Evolutionary conservation across 2,888 invertebrate species (phyloP), one percentile per base, ranked within the genome.

Genomic region (Lathronympha strigana): DNA sequence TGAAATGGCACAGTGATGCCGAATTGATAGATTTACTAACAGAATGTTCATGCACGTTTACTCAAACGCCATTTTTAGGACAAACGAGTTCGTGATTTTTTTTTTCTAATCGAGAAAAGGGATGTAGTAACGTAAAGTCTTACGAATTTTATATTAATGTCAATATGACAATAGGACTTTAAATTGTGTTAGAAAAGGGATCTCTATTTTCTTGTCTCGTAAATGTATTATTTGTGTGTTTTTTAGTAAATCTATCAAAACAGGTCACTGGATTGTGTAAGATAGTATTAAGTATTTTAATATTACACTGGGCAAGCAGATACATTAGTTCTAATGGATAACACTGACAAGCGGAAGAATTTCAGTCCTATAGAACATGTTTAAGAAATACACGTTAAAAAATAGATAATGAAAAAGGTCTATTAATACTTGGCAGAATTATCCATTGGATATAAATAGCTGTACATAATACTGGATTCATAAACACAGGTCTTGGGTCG

Each of bases 391-490:
- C 17, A 4, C 1, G 19, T 43, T 45, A 31, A 31, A 21, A 55
- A 57, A 57, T 55, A 31, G 43, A 31, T 45, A 19, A 21, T n/a
- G 11, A 15, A 45, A 43, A 45, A 33, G n/a, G 15, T 28, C 40
- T 45, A 55, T 28, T 57, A 43, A 53, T 53, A 45, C 61, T 54
- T 62, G 53, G 28, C 61, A 62, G 43, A 45, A 50, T 51, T 51
- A 63, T 58, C 49, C 63, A 63, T 63, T 63, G 33, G 40, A 50
- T 36, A 51, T 55, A 62, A 57, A 43, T 57, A 57, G 40, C 49
- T 45, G 54, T 47, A 49, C 19, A 50, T 63, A 57, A 58, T 58
- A 58, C 57, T 63, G 51, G 43, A 33, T 43, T 23, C 9, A 25
- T 43, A 28, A 31, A 40, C 61, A 51, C 31, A 38, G 50, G 61